Percentiles rank a stretch among this genome's conserved stretches.
These are phyloP conservation scores for Caranx ignobilis DNA, from an alignment of 2,113 vertebrate species.

Conservation along the genomic window DNA sequence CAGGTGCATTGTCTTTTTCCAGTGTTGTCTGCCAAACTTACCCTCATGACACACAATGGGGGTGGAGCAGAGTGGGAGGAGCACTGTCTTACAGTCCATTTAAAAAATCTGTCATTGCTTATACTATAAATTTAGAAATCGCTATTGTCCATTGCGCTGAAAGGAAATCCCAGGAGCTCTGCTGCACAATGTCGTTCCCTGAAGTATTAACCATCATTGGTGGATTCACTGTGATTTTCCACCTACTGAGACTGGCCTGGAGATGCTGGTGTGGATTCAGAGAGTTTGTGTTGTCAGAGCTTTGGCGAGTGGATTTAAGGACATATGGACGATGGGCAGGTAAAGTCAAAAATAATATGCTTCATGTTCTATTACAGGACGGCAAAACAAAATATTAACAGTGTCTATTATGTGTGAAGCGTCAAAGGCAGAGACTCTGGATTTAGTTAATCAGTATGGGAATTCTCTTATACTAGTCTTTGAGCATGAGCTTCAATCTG, in stretches of 20 bases:
- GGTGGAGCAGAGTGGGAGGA: slow-evolving; percentile 67
- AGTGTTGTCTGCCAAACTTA: neutral
- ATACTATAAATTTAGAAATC: slow-evolving; percentile 15
- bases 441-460: too few species aligned
- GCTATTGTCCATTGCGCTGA: neutral
- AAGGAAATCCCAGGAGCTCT: slow-evolving; percentile 5
- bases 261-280: slow-evolving; percentile 74
- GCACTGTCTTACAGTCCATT: neutral
- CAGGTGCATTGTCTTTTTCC: neutral
- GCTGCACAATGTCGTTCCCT: slow-evolving; percentile 47
- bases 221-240: slow-evolving; percentile 52
- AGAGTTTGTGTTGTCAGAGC: slow-evolving; percentile 72
- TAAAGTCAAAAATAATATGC: slow-evolving; percentile 47
- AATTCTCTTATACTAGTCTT: neutral
- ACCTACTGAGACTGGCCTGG: slow-evolving; percentile 73
- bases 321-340: slow-evolving; percentile 84
- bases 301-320: slow-evolving; percentile 77
- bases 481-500: neutral
- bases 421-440: too few species aligned
- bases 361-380: neutral
- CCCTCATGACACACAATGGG: neutral
- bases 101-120: slow-evolving; percentile 6
- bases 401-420: neutral
- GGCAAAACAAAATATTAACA: neutral
- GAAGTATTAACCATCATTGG: slow-evolving; percentile 65